Evolutionary conservation across 2,113 vertebrate species (phyloP).

Genomic region (Dolichotis patagonum): DNA sequence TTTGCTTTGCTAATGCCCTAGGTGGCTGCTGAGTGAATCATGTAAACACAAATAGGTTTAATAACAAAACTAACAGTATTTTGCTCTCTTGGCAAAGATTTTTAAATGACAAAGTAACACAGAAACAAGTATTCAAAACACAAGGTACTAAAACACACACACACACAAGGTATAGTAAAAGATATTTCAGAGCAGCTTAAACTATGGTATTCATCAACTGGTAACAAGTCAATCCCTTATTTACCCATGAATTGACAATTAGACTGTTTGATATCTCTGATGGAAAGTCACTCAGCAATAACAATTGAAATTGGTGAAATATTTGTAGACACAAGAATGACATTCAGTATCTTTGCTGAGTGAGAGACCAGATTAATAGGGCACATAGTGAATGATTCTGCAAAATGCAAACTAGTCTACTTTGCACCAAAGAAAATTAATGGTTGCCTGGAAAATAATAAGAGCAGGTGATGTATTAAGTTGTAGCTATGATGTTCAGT

Average conservation of each 20-base stretch:
- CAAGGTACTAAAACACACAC: too few species aligned
- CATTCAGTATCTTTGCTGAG: not conserved
- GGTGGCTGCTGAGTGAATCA: not conserved
- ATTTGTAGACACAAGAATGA: not conserved
- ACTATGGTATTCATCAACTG: not conserved
- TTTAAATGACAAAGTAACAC: not conserved
- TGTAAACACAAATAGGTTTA: not conserved
- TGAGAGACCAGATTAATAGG: not conserved
- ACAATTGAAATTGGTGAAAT: not conserved
- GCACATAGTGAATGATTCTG: not conserved
- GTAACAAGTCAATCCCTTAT: not conserved
- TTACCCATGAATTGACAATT: not conserved
- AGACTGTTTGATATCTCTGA: not conserved
- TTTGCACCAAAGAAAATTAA: not conserved
- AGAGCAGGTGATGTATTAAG: not conserved
- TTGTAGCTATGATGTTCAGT: not conserved
- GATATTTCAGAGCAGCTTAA: not conserved
- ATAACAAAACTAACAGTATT: not conserved
- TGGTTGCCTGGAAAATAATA: not conserved
- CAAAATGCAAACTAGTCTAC: not conserved
- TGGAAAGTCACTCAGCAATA: not conserved
- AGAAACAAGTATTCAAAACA: not conserved
- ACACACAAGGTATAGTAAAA: not conserved
- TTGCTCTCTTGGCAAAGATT: not conserved
- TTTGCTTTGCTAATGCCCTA: not conserved